Conservation (phyloP, 2,797 vertebrate genomes). For the Zalophus californianus region DNA sequence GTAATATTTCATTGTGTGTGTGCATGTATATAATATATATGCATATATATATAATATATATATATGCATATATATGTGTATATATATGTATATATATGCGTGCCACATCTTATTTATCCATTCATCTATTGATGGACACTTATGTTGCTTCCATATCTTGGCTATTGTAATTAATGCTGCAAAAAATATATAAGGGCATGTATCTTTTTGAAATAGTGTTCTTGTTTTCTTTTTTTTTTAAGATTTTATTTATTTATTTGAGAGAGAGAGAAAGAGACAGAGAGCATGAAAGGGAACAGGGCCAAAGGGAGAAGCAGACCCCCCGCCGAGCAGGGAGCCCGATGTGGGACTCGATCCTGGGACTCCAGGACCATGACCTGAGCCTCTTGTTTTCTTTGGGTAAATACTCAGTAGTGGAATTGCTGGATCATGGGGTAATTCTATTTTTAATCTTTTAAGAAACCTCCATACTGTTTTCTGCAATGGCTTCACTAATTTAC, state of each 20-base stretch:
- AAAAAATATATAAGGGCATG: background rate
- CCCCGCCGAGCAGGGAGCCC: too few relatives aligned
- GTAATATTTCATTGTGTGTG: background rate
- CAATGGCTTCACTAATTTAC: background rate
- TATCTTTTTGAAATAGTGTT: background rate
- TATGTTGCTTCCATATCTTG: background rate
- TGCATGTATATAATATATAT: too few relatives aligned
- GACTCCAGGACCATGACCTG: too few relatives aligned
- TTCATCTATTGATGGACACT: background rate
- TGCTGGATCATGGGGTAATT: too few relatives aligned
- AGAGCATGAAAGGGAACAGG: too few relatives aligned
- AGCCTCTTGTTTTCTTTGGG: background rate
- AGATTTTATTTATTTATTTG: too few relatives aligned
- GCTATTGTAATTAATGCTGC: background rate
- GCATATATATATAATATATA: too few relatives aligned
- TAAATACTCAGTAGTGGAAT: background rate
- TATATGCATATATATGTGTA: too few relatives aligned
- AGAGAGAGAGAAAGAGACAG: too few relatives aligned
- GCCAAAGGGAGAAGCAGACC: too few relatives aligned
- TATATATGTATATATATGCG: background rate
- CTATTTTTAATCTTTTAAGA: too few relatives aligned
- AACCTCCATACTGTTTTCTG: background rate
- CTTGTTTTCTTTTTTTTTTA: background rate
- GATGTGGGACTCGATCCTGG: too few relatives aligned
- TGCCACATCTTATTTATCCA: background rate